Conservation (phyloP, 2,888 invertebrate species). For the Lapara coniferarum region DNA sequence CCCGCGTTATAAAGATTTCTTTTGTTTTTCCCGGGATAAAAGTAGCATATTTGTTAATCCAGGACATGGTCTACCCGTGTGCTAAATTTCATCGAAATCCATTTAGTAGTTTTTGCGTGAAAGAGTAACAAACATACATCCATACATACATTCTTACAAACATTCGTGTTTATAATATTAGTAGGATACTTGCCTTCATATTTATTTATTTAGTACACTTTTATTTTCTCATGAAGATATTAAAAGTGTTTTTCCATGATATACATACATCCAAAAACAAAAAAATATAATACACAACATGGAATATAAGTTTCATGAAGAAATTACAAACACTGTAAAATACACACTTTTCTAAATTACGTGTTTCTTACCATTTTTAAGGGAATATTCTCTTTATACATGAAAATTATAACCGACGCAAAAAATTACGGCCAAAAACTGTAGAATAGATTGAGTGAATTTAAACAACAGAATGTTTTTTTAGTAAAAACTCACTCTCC, state of each 20-base stretch:
- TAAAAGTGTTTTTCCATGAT: too few relatives aligned
- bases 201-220: background rate
- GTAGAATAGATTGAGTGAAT: background rate
- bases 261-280: background rate
- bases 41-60: too few relatives aligned
- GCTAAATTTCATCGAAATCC: too few relatives aligned
- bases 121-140: too few relatives aligned
- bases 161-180: too few relatives aligned
- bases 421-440: background rate
- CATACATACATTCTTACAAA: too few relatives aligned
- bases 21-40: too few relatives aligned
- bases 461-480: constrained; percentile 6
- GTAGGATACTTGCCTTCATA: too few relatives aligned
- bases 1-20: too few relatives aligned
- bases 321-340: background rate
- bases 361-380: background rate
- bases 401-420: background rate
- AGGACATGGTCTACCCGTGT: too few relatives aligned
- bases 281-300: background rate
- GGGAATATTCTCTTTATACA: background rate
- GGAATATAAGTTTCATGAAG: background rate
- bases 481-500: constrained; percentile 15
- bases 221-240: too few relatives aligned
- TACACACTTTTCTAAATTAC: background rate
- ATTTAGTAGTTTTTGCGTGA: too few relatives aligned